Conservation (phyloP, 2,888 invertebrate species). For the Seira ritae region DNA sequence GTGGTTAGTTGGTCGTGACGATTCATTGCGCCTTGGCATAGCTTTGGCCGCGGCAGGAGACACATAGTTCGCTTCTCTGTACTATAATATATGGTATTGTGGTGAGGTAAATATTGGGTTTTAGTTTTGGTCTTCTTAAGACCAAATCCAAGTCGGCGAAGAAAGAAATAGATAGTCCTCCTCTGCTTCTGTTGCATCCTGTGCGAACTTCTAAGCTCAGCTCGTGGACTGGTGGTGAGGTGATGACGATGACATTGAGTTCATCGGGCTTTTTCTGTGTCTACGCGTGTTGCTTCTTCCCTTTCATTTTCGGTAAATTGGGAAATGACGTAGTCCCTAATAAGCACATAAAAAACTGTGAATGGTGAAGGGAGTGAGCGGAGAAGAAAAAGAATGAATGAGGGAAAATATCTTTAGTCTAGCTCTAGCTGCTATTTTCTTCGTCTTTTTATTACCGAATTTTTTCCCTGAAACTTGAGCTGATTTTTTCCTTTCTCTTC, state of each 20-base stretch:
- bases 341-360: not conserved
- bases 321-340: slow-evolving; percentile 35
- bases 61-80: no score
- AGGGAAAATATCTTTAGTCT: slow-evolving; percentile 6
- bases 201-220: no score
- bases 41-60: no score
- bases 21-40: no score
- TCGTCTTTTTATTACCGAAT: not conserved
- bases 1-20: no score
- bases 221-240: not conserved
- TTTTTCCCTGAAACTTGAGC: slow-evolving; percentile 43
- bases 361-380: not conserved
- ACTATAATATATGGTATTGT: no score
- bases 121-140: no score
- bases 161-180: no score
- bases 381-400: slow-evolving; percentile 20
- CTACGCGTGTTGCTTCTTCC: slow-evolving; percentile 43
- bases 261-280: slow-evolving; percentile 34
- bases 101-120: no score
- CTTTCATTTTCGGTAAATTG: slow-evolving; percentile 21
- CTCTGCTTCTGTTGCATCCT: no score
- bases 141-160: no score
- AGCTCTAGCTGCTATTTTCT: not conserved
- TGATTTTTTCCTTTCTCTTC: not conserved
- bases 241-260: slow-evolving; percentile 36